Base-by-base conservation (phyloP, 2,113 vertebrate genomes). In the Theropithecus gelada region DNA sequence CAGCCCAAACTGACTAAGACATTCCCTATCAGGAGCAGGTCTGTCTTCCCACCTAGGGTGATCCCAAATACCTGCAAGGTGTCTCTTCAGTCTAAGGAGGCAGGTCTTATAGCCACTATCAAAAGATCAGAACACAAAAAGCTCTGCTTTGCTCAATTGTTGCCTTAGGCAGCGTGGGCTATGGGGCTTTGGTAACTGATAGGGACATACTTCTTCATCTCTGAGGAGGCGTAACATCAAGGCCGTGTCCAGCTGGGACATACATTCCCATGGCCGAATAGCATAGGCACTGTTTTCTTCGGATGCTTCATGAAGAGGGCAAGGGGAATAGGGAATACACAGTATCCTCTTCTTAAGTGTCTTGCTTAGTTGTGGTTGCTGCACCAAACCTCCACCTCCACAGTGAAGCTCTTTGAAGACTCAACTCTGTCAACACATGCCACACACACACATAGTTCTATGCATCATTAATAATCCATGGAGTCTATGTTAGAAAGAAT, bases 371-470 rank as follows among this genome's bases (percentile, higher is more conserved):
- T 59, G 0, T 16, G 38, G 55, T 14, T 27, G 23, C 17, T 78
- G 38, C 52, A 17, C 27, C 25, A 57, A 72, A 73, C 16, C 35
- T 86, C 79, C 35, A 18, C 38, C n/a, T 57, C 50, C n/a, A 48
- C 35, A 59, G 3, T 0, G 0, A 75, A 92, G 35, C 22, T 75
- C 22, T 45, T 32, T 48, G 32, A 32, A 14, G 17, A 87, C 16
- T n/a, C 85, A 18, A 0, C 35, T 93, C 66, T 81, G 40, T 78
- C 55, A 40, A 50, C 0, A 38, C 27, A 83, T 2, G 35, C 7
- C 11, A 27, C 2, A 8, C 16, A 43, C 0, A 0, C 5, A 32
- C 8, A 52, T 20, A 4, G 17, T 30, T 40, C n/a, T 57, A 11
- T 18, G 13, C 43, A 3, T 38, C 23, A 50, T 38, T 22, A n/a